phyloP scores from a whole-genome alignment of 2,888 invertebrate species.

The Mycalesis mineus region DNA sequence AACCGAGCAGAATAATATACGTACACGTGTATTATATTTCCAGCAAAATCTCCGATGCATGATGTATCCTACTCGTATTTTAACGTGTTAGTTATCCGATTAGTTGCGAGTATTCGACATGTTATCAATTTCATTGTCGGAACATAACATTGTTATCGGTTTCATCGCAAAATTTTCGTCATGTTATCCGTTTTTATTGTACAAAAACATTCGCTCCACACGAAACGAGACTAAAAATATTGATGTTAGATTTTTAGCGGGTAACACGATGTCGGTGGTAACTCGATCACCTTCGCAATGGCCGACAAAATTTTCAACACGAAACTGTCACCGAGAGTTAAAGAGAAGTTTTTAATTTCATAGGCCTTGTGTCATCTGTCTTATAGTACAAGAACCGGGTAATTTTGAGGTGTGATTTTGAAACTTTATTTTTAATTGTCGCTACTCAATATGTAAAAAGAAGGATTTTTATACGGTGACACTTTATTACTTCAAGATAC shows the following conservation, averaged over 20 bases:
- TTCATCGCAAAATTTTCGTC: conserved; percentile 1
- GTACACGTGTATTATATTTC: too few relatives aligned
- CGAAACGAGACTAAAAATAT: conserved; percentile 1
- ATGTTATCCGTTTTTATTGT: background rate
- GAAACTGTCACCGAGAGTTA: conserved; percentile 60
- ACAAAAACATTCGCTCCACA: background rate
- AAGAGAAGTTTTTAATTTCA: conserved; percentile 56
- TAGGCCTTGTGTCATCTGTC: conserved; percentile 54
- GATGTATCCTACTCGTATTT: too few relatives aligned
- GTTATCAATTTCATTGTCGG: background rate
- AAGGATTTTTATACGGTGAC: too few relatives aligned
- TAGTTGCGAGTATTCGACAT: background rate
- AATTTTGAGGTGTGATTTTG: too few relatives aligned
- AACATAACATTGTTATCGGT: conserved; percentile 2
- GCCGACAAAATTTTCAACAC: conserved; percentile 45
- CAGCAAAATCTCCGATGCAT: too few relatives aligned
- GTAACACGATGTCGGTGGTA: conserved; percentile 32
- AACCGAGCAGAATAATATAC: too few relatives aligned
- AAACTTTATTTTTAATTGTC: too few relatives aligned
- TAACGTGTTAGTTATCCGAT: background rate
- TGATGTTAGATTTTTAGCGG: conserved; percentile 5
- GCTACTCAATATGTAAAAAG: too few relatives aligned
- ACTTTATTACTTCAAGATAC: too few relatives aligned
- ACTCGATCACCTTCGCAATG: conserved; percentile 31
- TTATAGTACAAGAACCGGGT: conserved; percentile 35